These are phyloP conservation scores for Norana najaformis DNA, from an alignment of 2,888 invertebrate species.

Conservation along the genomic window DNA sequence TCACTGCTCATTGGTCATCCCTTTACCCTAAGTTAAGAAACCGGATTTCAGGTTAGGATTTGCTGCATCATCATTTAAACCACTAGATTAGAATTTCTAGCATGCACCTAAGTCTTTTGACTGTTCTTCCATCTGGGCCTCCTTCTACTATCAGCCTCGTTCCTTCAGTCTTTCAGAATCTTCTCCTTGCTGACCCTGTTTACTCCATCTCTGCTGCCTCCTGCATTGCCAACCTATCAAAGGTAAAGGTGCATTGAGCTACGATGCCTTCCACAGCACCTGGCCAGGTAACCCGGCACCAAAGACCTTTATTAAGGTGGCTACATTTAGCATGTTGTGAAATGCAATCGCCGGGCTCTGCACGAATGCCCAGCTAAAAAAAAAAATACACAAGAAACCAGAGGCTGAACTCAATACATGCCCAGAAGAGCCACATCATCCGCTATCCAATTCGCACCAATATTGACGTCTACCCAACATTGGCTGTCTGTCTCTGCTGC, in stretches of 20 bases:
- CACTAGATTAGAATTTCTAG: too few relatives aligned
- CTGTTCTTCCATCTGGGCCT: background rate
- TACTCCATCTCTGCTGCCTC: background rate
- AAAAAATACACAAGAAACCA: background rate
- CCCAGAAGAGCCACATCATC: background rate
- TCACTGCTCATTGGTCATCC: too few relatives aligned
- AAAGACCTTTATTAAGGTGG: background rate
- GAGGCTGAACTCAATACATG: background rate
- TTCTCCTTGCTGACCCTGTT: slow-evolving; percentile 1
- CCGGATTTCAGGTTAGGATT: too few relatives aligned
- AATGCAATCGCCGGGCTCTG: background rate
- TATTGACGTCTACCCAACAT: too few relatives aligned
- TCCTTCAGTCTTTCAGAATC: too few relatives aligned
- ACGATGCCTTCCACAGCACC: background rate
- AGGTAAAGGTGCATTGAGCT: background rate
- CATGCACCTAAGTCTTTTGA: too few relatives aligned
- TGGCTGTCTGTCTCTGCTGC: too few relatives aligned
- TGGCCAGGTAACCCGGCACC: background rate
- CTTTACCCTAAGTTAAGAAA: too few relatives aligned
- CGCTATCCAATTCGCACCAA: background rate
- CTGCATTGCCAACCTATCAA: background rate
- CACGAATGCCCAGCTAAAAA: background rate
- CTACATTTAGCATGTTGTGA: slow-evolving; percentile 1
- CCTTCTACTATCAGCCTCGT: too few relatives aligned
- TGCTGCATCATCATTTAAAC: too few relatives aligned